Base-by-base conservation (phyloP, 2,797 vertebrate species). In the Tenualosa ilisha region DNA sequence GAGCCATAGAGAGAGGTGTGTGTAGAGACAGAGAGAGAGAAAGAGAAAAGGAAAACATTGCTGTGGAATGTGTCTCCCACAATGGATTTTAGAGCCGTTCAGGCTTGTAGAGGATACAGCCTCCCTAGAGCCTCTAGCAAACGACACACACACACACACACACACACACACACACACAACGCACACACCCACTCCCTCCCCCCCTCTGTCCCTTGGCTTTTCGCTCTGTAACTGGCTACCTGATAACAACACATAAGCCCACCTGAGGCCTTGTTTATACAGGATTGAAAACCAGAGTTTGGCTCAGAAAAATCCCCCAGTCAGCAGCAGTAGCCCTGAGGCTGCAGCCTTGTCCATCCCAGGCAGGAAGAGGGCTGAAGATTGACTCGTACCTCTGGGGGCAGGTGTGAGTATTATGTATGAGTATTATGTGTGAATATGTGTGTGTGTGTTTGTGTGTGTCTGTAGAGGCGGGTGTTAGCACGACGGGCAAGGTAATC, bases 31-130 rank as follows among this genome's bases (percentile, higher is more conserved):
- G 12, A 65, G 24, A 68, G 63, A 31, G 24, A 20, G 81, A 85
- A 75, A 82, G 81, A 87, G 68, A 11, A 84, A 85, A 87, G 83
- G 86, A 82, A 50, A 82, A 87, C 83, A 82, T 59, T 1, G 6
- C 3, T n/a, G 15, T 84, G 85, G 88, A 92, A 92, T 90, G 84
- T 83, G 81, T 82, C 91, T 91, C 91, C 91, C 89, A 92, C 91
- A 89, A 93, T 93, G 89, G 90, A 90, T 89, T 90, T 90, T 81
- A 8, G 90, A 89, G 90, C 89, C 93, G 93, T 95, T 93, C 92
- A 90, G 90, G 90, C 94, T 93, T 94, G 94, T 93, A 92, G 90
- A 0, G 89, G 89, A 88, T 89, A 89, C 86, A 87, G 40, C 63
- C 84, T 79, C 68, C 79, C 81, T 79, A 86, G 63, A 83, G 24